phyloP scores from a whole-genome alignment of 2,888 invertebrate species.

The Agapostemon virescens region DNA sequence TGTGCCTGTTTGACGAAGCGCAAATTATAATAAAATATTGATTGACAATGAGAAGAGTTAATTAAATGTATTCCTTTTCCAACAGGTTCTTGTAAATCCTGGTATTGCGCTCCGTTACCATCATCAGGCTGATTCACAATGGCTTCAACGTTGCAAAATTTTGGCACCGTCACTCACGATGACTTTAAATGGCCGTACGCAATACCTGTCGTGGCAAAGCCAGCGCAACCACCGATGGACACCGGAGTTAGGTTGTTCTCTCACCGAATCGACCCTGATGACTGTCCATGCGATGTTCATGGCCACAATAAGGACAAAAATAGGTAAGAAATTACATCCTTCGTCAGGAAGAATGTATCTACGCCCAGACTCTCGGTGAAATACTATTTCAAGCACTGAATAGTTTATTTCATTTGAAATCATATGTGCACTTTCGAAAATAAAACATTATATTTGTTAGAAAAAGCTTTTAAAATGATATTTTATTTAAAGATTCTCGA shows the following conservation, averaged over 20 bases:
- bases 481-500: too few species aligned
- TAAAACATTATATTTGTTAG: too few species aligned
- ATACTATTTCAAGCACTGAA: too few species aligned
- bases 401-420: too few species aligned
- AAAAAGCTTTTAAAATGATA: too few species aligned
- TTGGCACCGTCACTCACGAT: conserved; percentile 81
- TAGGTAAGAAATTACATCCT: conserved; percentile 71
- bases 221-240: conserved; percentile 83
- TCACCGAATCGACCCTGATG: conserved; percentile 83
- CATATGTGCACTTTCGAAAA: too few species aligned
- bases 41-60: not conserved
- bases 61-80: not conserved
- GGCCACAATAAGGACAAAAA: conserved; percentile 84
- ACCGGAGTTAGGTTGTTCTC: conserved; percentile 80
- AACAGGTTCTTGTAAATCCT: conserved; percentile 29
- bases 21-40: too few species aligned
- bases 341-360: not conserved
- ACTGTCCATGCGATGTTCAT: conserved; percentile 85
- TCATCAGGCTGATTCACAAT: conserved; percentile 55
- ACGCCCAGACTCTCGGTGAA: too few species aligned
- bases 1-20: too few species aligned
- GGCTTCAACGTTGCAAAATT: conserved; percentile 79
- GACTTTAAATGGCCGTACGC: conserved; percentile 85
- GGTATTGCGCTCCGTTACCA: not conserved
- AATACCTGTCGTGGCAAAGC: conserved; percentile 83